Evolutionary conservation across 2,888 invertebrate genomes (phyloP).

Genomic region (Phasia obesa): DNA sequence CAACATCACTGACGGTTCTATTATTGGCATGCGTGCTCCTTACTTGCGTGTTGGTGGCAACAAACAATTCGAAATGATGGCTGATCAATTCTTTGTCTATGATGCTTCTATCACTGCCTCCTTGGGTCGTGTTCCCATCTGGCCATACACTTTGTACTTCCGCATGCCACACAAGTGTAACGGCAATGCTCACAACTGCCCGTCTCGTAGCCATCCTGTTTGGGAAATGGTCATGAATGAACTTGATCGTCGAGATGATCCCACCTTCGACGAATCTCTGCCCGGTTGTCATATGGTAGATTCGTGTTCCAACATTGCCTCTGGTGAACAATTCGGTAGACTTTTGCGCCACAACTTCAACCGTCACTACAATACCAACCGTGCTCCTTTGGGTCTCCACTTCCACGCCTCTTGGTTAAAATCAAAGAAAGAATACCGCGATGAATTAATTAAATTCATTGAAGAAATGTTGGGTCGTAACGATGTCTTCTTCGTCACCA

Average conservation of each 20-base stretch:
- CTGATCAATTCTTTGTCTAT: constrained; percentile 96
- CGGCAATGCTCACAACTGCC: constrained; percentile 96
- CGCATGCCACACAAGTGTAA: constrained; percentile 98
- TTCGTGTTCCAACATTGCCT: constrained; percentile 95
- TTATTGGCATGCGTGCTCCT: constrained; percentile 94
- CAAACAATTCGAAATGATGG: constrained; percentile 98
- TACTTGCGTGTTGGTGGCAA: constrained; percentile 96
- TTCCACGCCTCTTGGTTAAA: constrained; percentile 98
- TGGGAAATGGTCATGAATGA: constrained; percentile 99
- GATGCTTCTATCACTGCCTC: constrained; percentile 97
- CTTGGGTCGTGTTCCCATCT: constrained; percentile 93
- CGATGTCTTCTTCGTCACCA: constrained; percentile 96
- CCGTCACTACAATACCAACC: constrained; percentile 95
- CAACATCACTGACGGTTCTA: constrained; percentile 95
- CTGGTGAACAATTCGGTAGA: constrained; percentile 94
- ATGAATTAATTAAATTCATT: constrained; percentile 95
- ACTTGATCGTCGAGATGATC: constrained; percentile 95
- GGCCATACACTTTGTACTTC: constrained; percentile 99
- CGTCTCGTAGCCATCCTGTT: constrained; percentile 94
- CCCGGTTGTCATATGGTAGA: constrained; percentile 98
- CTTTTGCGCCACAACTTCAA: constrained; percentile 96
- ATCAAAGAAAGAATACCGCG: constrained; percentile 95
- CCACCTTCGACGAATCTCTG: constrained; percentile 95
- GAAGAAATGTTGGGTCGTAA: constrained; percentile 94
- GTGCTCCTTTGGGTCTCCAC: constrained; percentile 95